These are phyloP conservation scores for Lepisosteus oculatus DNA, from an alignment of 2,113 vertebrate genomes.

Conservation along the genomic window DNA sequence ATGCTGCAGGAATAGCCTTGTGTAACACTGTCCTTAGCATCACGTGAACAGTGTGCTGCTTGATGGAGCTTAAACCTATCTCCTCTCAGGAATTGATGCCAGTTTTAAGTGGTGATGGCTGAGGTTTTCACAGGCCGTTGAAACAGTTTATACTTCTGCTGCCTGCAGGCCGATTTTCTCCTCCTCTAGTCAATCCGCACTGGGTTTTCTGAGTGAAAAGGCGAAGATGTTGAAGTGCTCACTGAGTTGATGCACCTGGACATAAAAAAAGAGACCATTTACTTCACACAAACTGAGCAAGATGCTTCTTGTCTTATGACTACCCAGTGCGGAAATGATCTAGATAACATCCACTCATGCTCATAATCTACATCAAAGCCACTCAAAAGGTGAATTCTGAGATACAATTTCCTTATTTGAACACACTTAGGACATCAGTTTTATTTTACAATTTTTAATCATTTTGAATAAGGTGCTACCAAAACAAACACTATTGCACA, in stretches of 20 bases:
- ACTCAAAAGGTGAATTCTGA: background rate
- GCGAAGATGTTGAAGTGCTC: constrained; percentile 86
- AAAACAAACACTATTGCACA: no score
- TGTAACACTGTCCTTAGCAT: constrained; percentile 34
- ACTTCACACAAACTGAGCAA: background rate
- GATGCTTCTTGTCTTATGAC: background rate
- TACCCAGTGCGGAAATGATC: background rate
- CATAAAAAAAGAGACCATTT: constrained; percentile 4
- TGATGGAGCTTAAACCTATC: constrained; percentile 34
- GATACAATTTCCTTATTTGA: background rate
- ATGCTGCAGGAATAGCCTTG: constrained; percentile 30
- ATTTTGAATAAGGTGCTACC: no score
- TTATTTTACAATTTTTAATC: no score
- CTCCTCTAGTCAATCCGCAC: constrained; percentile 89
- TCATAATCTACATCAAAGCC: background rate
- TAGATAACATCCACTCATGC: background rate
- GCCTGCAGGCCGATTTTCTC: constrained; percentile 75
- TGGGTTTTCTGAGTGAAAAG: constrained; percentile 88
- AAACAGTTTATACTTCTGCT: constrained; percentile 75
- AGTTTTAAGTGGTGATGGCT: constrained; percentile 70
- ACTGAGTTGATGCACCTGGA: constrained; percentile 88
- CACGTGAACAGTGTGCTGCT: constrained; percentile 26
- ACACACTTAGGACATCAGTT: background rate
- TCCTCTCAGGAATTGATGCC: constrained; percentile 35
- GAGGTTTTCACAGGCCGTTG: constrained; percentile 72